Evolutionary conservation across 23 tunicate genomes (phyloP).

Genomic region (Ciona savignyi): DNA sequence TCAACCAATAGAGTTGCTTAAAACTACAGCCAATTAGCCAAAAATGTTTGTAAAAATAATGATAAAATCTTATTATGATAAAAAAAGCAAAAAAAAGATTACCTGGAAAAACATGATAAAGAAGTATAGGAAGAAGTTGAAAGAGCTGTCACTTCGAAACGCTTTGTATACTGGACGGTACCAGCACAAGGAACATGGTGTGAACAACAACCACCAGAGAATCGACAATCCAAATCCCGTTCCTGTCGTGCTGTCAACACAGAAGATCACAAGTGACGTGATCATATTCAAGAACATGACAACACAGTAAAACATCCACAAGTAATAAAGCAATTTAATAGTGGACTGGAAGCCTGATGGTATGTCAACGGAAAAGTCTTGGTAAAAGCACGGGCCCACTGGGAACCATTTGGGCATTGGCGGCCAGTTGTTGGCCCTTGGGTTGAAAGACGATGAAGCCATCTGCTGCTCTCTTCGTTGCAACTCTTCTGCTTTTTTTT

Average conservation of each 20-base stretch:
- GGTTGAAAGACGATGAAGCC: constrained; percentile 23
- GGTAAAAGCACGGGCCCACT: constrained; percentile 92
- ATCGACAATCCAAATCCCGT: constrained; percentile 81
- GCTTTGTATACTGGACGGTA: constrained; percentile 95
- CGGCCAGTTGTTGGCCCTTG: constrained; percentile 91
- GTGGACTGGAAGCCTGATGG: constrained; percentile 75
- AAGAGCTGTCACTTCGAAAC: constrained; percentile 92
- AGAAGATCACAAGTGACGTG: constrained; percentile 41
- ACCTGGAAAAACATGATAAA: constrained; percentile 98
- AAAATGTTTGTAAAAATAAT: too few species aligned
- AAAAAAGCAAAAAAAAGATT: background rate
- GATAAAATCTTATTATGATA: background rate
- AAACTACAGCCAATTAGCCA: too few species aligned
- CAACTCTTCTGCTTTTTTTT: constrained; percentile 90
- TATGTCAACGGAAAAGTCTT: constrained; percentile 87
- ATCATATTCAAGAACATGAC: constrained; percentile 59
- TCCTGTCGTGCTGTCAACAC: constrained; percentile 19
- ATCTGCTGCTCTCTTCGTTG: constrained; percentile 65
- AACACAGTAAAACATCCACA: constrained; percentile 80
- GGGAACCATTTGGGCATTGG: constrained; percentile 92
- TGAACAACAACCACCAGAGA: constrained; percentile 59
- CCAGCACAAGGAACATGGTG: constrained; percentile 97
- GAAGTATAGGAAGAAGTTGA: constrained; percentile 89
- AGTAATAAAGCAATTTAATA: constrained; percentile 73
- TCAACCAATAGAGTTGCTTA: too few species aligned